These are phyloP conservation scores for Sphaerophoria taeniata DNA, from an alignment of 2,888 invertebrate genomes.

Conservation along the genomic window DNA sequence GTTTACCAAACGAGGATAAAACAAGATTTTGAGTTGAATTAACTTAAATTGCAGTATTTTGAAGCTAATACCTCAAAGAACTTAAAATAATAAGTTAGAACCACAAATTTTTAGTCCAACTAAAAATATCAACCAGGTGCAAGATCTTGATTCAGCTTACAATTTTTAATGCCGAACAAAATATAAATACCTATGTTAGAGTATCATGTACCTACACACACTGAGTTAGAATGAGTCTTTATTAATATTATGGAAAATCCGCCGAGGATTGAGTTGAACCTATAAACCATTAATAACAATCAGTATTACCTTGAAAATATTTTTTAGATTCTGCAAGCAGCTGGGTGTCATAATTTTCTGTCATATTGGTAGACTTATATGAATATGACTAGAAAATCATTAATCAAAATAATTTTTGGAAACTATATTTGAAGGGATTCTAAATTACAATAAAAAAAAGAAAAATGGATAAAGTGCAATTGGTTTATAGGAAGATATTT, in stretches of 20 bases:
- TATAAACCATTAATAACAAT: conserved; percentile 43
- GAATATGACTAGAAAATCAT: conserved; percentile 56
- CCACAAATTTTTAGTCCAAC: not conserved
- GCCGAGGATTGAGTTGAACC: conserved; percentile 31
- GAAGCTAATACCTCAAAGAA: no score
- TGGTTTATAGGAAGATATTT: no score
- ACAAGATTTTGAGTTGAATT: no score
- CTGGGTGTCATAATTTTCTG: conserved; percentile 42
- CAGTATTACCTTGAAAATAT: conserved; percentile 19
- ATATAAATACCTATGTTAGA: not conserved
- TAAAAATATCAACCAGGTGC: conserved; percentile 19
- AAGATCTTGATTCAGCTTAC: not conserved
- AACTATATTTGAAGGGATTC: not conserved
- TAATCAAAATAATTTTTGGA: conserved; percentile 53
- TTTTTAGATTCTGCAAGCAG: conserved; percentile 38
- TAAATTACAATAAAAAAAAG: no score
- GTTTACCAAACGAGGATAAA: no score
- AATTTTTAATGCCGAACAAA: no score
- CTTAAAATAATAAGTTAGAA: not conserved
- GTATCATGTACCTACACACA: not conserved
- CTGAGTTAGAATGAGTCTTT: conserved; percentile 3
- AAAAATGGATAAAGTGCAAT: no score
- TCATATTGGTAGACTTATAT: conserved; percentile 10
- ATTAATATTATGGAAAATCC: not conserved
- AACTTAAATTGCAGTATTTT: no score